These are phyloP conservation scores for Leptinotarsa peninsularis DNA, from an alignment of 2,888 invertebrate species.

Conservation along the genomic window DNA sequence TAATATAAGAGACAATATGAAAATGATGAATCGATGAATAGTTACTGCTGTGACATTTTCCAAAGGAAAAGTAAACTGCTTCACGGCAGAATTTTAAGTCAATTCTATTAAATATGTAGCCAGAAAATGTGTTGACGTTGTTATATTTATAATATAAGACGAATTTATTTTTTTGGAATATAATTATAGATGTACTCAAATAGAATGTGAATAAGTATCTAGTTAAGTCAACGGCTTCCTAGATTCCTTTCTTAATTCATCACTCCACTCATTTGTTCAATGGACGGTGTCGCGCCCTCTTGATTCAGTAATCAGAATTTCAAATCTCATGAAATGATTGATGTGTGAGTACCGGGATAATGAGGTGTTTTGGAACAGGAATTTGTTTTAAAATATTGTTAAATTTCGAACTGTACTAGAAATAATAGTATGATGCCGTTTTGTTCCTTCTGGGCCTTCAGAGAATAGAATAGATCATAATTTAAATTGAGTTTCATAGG, in stretches of 20 bases:
- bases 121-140: slow-evolving; percentile 54
- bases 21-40: slow-evolving; percentile 23
- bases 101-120: slow-evolving; percentile 57
- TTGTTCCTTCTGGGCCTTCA: too few relatives aligned
- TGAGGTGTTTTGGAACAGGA: too few relatives aligned
- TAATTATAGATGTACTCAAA: slow-evolving; percentile 20
- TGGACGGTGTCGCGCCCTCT: too few relatives aligned
- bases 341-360: too few relatives aligned
- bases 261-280: not conserved
- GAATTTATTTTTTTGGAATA: slow-evolving; percentile 45
- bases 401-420: too few relatives aligned
- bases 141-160: slow-evolving; percentile 45
- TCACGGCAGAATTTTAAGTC: slow-evolving; percentile 53
- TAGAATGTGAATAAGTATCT: slow-evolving; percentile 2
- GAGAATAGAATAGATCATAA: too few relatives aligned
- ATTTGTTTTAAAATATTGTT: too few relatives aligned
- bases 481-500: too few relatives aligned
- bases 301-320: too few relatives aligned
- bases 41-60: slow-evolving; percentile 42
- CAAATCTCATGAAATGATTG: too few relatives aligned
- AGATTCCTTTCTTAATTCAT: not conserved
- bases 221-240: not conserved
- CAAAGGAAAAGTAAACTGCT: slow-evolving; percentile 38
- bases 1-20: slow-evolving; percentile 47
- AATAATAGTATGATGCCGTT: too few relatives aligned